Evolutionary conservation across 23 tunicate genomes (phyloP).

Genomic region (Trididemnum clinides): DNA sequence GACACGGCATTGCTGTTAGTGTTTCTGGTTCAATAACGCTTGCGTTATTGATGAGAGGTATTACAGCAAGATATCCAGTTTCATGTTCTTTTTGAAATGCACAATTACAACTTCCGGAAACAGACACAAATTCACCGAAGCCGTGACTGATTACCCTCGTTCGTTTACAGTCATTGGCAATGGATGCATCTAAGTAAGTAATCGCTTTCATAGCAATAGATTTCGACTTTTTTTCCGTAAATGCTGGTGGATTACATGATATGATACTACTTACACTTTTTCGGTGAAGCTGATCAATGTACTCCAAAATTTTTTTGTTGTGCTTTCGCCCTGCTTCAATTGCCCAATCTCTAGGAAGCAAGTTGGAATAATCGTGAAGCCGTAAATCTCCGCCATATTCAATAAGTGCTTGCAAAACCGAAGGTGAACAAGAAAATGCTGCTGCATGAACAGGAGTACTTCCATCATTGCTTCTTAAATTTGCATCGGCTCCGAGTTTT

Average conservation of each 20-base stretch:
- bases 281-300: too few relatives aligned
- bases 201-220: too few relatives aligned
- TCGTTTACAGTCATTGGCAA: too few relatives aligned
- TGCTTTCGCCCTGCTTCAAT: slow-evolving; percentile 66
- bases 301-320: slow-evolving; percentile 62
- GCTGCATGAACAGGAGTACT: slow-evolving; percentile 98
- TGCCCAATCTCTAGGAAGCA: slow-evolving; percentile 88
- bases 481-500: slow-evolving; percentile 70
- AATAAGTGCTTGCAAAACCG: slow-evolving; percentile 39
- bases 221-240: too few relatives aligned
- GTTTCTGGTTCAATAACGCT: neutral
- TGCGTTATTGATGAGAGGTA: slow-evolving; percentile 31
- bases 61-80: slow-evolving; percentile 30
- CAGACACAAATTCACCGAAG: slow-evolving; percentile 44
- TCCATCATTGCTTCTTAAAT: slow-evolving; percentile 90
- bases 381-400: slow-evolving; percentile 87
- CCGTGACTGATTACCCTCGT: too few relatives aligned
- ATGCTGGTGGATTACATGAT: too few relatives aligned
- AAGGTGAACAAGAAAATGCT: slow-evolving; percentile 58
- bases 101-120: neutral
- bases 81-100: neutral
- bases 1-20: slow-evolving; percentile 19
- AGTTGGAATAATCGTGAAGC: slow-evolving; percentile 65
- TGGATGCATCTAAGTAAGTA: too few relatives aligned
- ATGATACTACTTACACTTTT: too few relatives aligned